These are phyloP conservation scores for Oreamnos americanus DNA, from an alignment of 2,113 vertebrate genomes.

Conservation along the genomic window DNA sequence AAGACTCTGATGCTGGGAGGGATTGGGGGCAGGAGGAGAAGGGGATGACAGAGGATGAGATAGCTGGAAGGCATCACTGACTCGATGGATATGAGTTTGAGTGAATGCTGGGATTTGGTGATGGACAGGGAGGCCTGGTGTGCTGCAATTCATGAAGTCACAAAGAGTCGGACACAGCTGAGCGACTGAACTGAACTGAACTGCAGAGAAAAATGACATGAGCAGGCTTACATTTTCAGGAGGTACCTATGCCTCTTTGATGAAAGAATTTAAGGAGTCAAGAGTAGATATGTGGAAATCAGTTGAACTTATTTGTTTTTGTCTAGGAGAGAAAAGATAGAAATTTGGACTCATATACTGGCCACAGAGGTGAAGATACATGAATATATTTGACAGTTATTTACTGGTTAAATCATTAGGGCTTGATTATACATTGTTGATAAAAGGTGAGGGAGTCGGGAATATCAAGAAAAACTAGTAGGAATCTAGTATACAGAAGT, in stretches of 20 bases:
- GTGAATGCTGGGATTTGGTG: no score
- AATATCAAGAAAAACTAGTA: not conserved
- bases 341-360: not conserved
- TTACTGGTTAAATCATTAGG: not conserved
- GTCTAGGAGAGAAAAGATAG: not conserved
- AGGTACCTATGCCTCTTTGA: not conserved
- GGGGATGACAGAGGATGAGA: no score
- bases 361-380: not conserved
- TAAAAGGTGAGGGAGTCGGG: not conserved
- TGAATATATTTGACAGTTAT: not conserved
- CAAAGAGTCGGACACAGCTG: fast-evolving
- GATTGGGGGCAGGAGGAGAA: no score
- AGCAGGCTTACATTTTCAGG: not conserved
- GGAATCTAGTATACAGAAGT: not conserved
- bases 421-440: not conserved
- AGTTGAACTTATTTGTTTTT: not conserved
- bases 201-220: not conserved
- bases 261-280: not conserved
- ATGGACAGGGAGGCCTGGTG: no score
- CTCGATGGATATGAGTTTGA: no score
- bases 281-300: not conserved
- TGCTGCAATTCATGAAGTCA: no score
- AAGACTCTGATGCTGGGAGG: no score
- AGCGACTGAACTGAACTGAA: no score
- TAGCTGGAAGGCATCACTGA: no score